Base-by-base conservation (phyloP, 30 jellyfish, hydroid and myxozoan genomes). In the Phacellophora camtschatica region DNA sequence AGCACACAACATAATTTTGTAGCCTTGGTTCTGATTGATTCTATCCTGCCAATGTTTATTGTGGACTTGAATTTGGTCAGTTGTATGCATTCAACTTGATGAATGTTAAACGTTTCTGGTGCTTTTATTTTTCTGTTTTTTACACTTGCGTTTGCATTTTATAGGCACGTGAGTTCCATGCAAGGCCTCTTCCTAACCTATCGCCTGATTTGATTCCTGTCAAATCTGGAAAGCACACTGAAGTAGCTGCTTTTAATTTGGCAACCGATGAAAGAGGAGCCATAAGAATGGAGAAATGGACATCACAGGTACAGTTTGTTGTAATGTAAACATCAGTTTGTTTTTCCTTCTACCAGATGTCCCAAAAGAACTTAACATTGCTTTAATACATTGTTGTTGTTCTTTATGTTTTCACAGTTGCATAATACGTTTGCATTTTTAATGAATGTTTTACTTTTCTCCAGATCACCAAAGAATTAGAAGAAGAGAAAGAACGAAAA, bases 121-220 rank as follows among this genome's bases (percentile, higher is more conserved):
- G 28, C 22, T 20, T 46, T 51, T 71, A 71, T 4, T 25, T 50
- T 5, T 32, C 34, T 71, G 31, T 43, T 8, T 37, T 66, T 32
- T n/a, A n/a, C n/a, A n/a, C n/a, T n/a, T n/a, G n/a, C n/a, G n/a
- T n/a, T n/a, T n/a, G n/a, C n/a, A n/a, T n/a, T n/a, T 62, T 39
- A 3, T 69, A 77, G 95, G 95, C 95, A 57, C 71, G 98, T 54
- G 91, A 84, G 51, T 92, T 92, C 74, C 96, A 85, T 50, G 98
- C 98, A 12, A 77, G 91, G 31, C 98, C 97, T 0, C 90, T 92
- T 0, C 98, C 98, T 31, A 57, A 77, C 32, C 71, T 92, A 18
- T 90, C 98, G 9, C 98, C 98, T 4, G 98, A 90, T 39, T 48
- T 46, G 24, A 63, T 90, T 10, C 89, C 93, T 10, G 87, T 87